Evolutionary conservation across 2,797 vertebrate genomes (phyloP), one percentile per base, ranked within the genome.

Genomic region (Xerus rutilus): DNA sequence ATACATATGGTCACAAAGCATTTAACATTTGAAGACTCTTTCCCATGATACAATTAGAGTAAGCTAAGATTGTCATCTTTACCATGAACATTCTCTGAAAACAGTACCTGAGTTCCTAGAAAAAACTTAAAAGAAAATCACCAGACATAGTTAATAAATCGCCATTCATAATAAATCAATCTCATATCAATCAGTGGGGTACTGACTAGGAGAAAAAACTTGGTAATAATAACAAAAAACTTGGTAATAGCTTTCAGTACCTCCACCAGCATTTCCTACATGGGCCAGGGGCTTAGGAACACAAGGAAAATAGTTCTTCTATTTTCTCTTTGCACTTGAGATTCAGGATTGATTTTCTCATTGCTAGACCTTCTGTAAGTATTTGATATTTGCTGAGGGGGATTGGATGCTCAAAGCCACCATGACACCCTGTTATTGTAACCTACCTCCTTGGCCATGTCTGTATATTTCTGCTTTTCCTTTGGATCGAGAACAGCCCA

Each of bases 391-490:
- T 84, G 64, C 32, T 67, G 39, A 57, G 4, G 17, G 14, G 14
- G 79, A 73, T 8, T 67, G 73, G 32, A 4, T 96, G 49, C 32
- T 83, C 43, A 87, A 4, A 74, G 64, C n/a, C 15, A 78, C 47
- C 5, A 21, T n/a, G 49, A 82, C n/a, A 89, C 49, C 54, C 76
- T 43, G 13, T 85, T 84, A 91, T 28, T 86, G 14, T 57, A 76
- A 96, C 97, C 64, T 98, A 99, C 99, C 99, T 99, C 99, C 99
- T 99, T 99, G 97, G 99, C 99, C 99, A 99, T 99, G 98, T 99
- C 99, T 47, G 99, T 99, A 97, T 99, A 99, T 97, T 99, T 99
- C 98, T 99, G 99, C 98, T 99, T 99, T 98, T 99, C 99, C 96
- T 99, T 99, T 97, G 99, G 99, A 96, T 99, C 99, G 95, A 99